These are phyloP conservation scores for Cylindroiulus punctatus DNA, from an alignment of 2,888 invertebrate species.

Conservation along the genomic window DNA sequence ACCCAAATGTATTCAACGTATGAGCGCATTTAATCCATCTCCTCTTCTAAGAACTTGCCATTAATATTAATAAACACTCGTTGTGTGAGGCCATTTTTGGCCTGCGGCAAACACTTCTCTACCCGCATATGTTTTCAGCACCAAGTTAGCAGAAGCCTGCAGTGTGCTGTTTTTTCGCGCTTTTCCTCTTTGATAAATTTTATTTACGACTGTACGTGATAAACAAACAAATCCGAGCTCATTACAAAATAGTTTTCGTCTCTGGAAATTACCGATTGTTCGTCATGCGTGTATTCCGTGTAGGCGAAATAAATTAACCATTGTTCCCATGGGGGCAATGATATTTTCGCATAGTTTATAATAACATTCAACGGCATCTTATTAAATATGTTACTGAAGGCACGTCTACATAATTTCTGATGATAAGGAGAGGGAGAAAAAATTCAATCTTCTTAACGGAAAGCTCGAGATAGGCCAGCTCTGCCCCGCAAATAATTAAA, in stretches of 20 bases:
- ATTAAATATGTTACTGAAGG: conserved; percentile 47
- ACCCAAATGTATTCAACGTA: background rate
- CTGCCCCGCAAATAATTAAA: conserved; percentile 11
- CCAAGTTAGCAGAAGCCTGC: background rate
- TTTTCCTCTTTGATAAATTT: conserved; percentile 37
- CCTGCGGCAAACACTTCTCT: background rate
- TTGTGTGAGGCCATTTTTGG: background rate
- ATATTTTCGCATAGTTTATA: conserved; percentile 35
- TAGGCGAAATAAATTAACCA: conserved; percentile 31
- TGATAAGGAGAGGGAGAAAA: background rate
- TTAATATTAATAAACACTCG: conserved; percentile 6
- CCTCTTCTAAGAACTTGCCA: background rate
- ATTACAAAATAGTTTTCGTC: conserved; percentile 34
- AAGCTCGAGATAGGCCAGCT: conserved; percentile 1
- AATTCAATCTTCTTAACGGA: conserved; percentile 31
- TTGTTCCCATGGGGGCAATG: conserved; percentile 26
- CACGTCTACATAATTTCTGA: conserved; percentile 33
- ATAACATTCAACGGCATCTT: conserved; percentile 37
- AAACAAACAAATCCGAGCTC: conserved; percentile 45
- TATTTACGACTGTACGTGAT: conserved; percentile 41
- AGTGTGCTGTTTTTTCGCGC: background rate
- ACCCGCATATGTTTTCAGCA: conserved; percentile 1
- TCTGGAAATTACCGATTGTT: conserved; percentile 40
- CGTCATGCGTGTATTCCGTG: conserved; percentile 22
- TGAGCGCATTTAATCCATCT: background rate